phyloP scores from a whole-genome alignment of 1,140 invertebrate species.

The Tetramorium simillimum region DNA sequence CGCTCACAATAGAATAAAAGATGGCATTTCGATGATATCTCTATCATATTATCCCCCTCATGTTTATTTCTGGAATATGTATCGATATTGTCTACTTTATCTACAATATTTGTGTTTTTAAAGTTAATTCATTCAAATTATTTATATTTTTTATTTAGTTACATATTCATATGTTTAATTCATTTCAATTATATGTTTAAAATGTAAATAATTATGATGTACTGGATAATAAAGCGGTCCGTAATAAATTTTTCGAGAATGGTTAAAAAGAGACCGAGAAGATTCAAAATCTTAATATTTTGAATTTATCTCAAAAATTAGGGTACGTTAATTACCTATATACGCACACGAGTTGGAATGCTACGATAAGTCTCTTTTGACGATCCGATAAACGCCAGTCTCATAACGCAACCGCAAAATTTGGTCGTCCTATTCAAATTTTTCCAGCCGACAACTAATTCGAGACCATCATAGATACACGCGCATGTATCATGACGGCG shows the following conservation, averaged over 20 bases:
- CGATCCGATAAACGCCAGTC: constrained; percentile 25
- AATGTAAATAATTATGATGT: constrained; percentile 9
- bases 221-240: neutral
- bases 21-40: constrained; percentile 2
- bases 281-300: neutral
- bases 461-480: constrained; percentile 39
- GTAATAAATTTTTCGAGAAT: neutral
- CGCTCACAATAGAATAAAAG: neutral
- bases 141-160: neutral
- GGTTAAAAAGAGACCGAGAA: neutral
- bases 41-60: neutral
- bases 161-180: neutral
- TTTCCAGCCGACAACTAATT: constrained; percentile 60
- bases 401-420: neutral
- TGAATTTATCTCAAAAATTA: constrained; percentile 3
- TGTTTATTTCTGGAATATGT: neutral
- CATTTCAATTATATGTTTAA: neutral
- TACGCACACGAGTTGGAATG: neutral
- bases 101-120: neutral
- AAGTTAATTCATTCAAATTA: neutral
- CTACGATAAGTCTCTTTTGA: constrained; percentile 11
- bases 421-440: constrained; percentile 45
- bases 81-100: neutral
- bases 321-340: neutral
- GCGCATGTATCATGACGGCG: constrained; percentile 50